Evolutionary conservation across 2,113 vertebrate genomes (phyloP), one percentile per base, ranked within the genome.

Genomic region (Tichodroma muraria): DNA sequence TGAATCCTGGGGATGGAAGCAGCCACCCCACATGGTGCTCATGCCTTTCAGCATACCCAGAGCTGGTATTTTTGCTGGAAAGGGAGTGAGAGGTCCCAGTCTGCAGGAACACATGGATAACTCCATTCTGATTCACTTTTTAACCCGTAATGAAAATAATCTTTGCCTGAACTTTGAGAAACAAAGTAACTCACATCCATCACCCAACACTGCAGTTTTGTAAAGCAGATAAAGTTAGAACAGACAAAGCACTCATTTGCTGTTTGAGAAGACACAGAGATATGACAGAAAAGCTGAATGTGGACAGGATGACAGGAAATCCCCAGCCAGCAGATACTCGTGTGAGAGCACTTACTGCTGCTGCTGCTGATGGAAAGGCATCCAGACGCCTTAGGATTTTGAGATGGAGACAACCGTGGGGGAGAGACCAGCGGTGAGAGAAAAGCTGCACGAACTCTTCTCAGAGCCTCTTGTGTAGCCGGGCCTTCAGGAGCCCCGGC

Each of bases 401-500:
- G 82, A 66, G 80, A 86, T 4, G 68, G 70, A 95, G 84, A 95
- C 75, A 54, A 30, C 27, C 22, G 3, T 8, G 66, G 61, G 54
- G 65, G 70, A 71, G 80, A 89, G 42, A 30, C 8, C 69, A 21
- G 83, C 0, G 37, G 25, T 20, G 66, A 91, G 76, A 65, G 86
- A 71, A 89, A 77, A 23, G 69, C 75, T 61, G 11, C 56, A 30
- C 22, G 53, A 91, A 82, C 78, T 75, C 73, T 56, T 9, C 76
- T 82, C 33, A 27, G 69, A 93, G 94, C 42, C 54, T 64, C 44
- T 19, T 15, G 2, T 13, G 66, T 9, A 75, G 83, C 86, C 85
- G 96, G 98, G 98, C 98, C 96, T 92, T 81, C 83, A 97, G 98
- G 97, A 97, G 96, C 64, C 93, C 91, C 93, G 73, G 97, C 96